Evolutionary conservation across 2,113 vertebrate genomes (phyloP).

Genomic region (Scomber colias): DNA sequence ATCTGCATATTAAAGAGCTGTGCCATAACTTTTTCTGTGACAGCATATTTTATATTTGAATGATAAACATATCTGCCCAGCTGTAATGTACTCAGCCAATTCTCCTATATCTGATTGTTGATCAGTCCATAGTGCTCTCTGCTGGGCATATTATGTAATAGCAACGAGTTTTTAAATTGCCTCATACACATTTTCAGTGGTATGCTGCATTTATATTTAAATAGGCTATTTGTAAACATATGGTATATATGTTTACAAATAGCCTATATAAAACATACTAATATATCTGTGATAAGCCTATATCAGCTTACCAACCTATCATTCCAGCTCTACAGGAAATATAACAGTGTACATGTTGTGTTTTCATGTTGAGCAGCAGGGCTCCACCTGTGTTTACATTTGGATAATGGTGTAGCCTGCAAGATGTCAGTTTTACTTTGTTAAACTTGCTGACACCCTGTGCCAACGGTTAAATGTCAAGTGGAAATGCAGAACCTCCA

Average conservation of each 20-base stretch:
- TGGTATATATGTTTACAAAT: too few species aligned
- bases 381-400: constrained; percentile 40
- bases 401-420: not conserved
- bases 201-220: not conserved
- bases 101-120: not conserved
- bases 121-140: not conserved
- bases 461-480: constrained; percentile 11
- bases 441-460: constrained; percentile 8
- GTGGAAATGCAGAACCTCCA: not conserved
- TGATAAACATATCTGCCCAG: not conserved
- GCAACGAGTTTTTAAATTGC: not conserved
- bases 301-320: not conserved
- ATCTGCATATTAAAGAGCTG: too few species aligned
- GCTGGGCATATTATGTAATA: constrained; percentile 9
- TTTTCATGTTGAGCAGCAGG: not conserved
- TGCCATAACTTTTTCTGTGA: too few species aligned
- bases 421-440: not conserved
- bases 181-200: not conserved
- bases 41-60: not conserved
- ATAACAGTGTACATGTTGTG: not conserved
- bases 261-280: not conserved
- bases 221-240: not conserved
- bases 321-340: not conserved
- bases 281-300: not conserved
- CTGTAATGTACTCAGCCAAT: not conserved